phyloP scores from a whole-genome alignment of 2,113 vertebrate species.

The Heteronetta atricapilla region DNA sequence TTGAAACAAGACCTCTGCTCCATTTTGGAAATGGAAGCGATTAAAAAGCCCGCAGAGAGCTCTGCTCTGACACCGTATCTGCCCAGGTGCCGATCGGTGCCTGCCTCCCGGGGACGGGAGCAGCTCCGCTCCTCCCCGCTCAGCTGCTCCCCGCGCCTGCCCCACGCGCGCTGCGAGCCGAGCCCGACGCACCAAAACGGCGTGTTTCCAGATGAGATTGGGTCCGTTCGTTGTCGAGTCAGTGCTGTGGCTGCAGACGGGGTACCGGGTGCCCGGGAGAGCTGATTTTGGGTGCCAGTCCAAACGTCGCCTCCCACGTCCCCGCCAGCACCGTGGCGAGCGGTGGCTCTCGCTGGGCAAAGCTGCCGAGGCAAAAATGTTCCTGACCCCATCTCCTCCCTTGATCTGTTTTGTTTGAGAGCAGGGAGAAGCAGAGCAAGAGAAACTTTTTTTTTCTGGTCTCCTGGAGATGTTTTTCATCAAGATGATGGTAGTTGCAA shows the following conservation, averaged over 20 bases:
- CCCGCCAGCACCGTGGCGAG: neutral
- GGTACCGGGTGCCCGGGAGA: rapidly evolving
- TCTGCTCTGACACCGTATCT: rapidly evolving
- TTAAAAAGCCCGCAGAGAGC: neutral
- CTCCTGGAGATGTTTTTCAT: conserved; percentile 34
- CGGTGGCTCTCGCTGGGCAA: neutral
- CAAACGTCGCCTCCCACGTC: neutral
- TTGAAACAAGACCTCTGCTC: neutral
- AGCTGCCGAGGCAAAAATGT: neutral
- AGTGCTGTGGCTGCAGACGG: neutral
- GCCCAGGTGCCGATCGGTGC: neutral
- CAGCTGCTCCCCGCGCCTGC: neutral
- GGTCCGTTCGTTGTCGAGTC: neutral
- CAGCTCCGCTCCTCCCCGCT: neutral
- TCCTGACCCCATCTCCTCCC: neutral
- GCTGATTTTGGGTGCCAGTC: neutral
- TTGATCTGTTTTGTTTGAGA: neutral
- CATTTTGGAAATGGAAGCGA: neutral
- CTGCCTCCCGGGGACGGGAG: neutral
- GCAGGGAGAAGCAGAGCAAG: neutral
- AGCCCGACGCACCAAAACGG: neutral
- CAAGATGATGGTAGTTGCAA: neutral
- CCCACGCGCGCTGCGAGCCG: neutral
- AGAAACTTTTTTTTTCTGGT: neutral
- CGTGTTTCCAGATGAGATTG: neutral